These are phyloP conservation scores for Saccostrea glomerata DNA, from an alignment of 1,140 invertebrate species.

Conservation along the genomic window DNA sequence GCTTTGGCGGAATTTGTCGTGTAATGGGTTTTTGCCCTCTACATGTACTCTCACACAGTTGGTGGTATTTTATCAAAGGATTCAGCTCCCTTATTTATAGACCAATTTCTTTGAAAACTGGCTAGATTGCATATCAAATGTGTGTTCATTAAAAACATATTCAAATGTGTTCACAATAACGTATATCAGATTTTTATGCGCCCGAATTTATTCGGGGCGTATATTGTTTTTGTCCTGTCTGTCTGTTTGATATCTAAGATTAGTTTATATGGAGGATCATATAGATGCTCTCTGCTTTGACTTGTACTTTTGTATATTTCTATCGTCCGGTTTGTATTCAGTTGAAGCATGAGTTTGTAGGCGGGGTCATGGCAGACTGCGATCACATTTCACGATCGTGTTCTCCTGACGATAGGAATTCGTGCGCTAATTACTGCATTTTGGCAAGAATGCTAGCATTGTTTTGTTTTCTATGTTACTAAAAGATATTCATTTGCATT, in stretches of 20 bases:
- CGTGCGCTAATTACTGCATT: neutral
- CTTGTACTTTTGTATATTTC: neutral
- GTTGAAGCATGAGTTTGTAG: slow-evolving; percentile 33
- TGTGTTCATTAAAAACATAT: too few relatives aligned
- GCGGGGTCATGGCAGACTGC: slow-evolving; percentile 49
- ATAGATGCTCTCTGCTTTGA: neutral
- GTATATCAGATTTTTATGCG: too few relatives aligned
- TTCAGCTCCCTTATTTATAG: too few relatives aligned
- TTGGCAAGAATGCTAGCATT: neutral
- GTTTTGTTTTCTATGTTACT: neutral
- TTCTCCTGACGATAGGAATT: slow-evolving; percentile 38
- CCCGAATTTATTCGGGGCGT: too few relatives aligned
- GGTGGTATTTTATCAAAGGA: too few relatives aligned
- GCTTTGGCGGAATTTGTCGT: too few relatives aligned
- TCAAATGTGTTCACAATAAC: too few relatives aligned
- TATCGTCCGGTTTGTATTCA: neutral
- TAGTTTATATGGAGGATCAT: neutral
- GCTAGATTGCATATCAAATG: too few relatives aligned
- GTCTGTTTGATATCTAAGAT: neutral
- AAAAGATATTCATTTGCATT: neutral
- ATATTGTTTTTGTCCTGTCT: too few relatives aligned
- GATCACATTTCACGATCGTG: slow-evolving; percentile 49
- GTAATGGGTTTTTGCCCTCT: too few relatives aligned
- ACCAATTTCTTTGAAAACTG: too few relatives aligned
- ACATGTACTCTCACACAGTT: too few relatives aligned